phyloP scores from a whole-genome alignment of 2,888 invertebrate genomes.

The Atethmia centrago region DNA sequence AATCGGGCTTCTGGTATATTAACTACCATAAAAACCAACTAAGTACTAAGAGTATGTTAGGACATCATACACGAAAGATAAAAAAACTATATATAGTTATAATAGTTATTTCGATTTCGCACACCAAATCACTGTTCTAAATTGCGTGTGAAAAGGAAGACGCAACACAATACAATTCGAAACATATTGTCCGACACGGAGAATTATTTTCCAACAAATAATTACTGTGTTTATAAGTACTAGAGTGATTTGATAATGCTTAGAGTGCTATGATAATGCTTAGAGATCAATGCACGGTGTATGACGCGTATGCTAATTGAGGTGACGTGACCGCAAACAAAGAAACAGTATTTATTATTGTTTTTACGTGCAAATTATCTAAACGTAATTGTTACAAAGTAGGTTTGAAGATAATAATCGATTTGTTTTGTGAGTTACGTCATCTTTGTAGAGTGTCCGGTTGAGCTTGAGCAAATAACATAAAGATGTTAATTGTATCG shows the following conservation, averaged over 20 bases:
- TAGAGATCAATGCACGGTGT: constrained; percentile 56
- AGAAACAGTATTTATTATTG: constrained; percentile 34
- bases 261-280: constrained; percentile 19
- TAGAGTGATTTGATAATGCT: constrained; percentile 4
- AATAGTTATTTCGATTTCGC: constrained; percentile 22
- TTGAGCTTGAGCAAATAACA: constrained; percentile 29
- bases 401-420: constrained; percentile 40
- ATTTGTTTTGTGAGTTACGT: constrained; percentile 45
- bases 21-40: background rate
- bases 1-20: background rate
- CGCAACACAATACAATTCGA: constrained; percentile 43
- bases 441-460: constrained; percentile 48
- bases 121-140: constrained; percentile 29
- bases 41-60: background rate
- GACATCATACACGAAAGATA: background rate
- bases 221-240: constrained; percentile 21
- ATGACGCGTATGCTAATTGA: constrained; percentile 51
- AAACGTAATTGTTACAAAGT: constrained; percentile 45
- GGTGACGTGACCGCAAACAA: constrained; percentile 54
- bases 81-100: too few relatives aligned
- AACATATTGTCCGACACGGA: constrained; percentile 14
- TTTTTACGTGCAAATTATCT: constrained; percentile 47
- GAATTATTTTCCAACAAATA: constrained; percentile 40
- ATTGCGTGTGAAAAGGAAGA: constrained; percentile 52
- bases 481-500: constrained; percentile 47